Evolutionary conservation across 2,888 invertebrate species (phyloP), one percentile per base, ranked within the genome.

Genomic region (Danaus chrysippus): DNA sequence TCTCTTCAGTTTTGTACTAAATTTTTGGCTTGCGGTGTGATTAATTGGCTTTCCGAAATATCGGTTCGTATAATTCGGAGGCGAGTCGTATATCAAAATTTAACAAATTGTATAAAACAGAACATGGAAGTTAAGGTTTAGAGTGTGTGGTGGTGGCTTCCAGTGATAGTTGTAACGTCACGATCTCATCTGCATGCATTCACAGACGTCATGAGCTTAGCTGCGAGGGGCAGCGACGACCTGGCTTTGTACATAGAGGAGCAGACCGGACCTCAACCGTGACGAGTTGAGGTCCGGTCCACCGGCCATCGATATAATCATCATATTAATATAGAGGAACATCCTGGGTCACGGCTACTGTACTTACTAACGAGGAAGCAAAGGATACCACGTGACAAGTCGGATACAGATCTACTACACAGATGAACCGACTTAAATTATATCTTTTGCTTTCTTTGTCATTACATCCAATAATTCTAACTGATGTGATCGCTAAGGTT

Each of bases 81-180:
- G 17, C 49, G 11, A 49, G 17, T 49, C 49, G 49, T 10, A 76
- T 84, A 76, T 87, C 89, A 84, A 91, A 91, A 90, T 90, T 90
- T 90, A 90, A 89, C 87, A 78, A 80, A 81, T 81, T 81, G 1
- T 10, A 34, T 17, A 44, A 66, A 66, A 66, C 49, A 78, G 76
- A 81, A 82, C 76, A 84, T 82, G 89, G 89, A 90, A 89, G 89
- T 86, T 73, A 83, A 84, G 90, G 89, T 91, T 86, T 85, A 88
- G 90, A 91, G 90, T 91, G 90, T 91, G 90, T 91, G 90, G 90
- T 91, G 90, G 88, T 89, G 89, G 89, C 88, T 89, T 87, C 82
- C 84, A 78, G 81, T 77, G 81, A 83, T 75, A 76, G 78, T 34
- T 34, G 23, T 72, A 73, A 75, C 78, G 66, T 85, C 87, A 86